Evolutionary conservation across 2,888 invertebrate genomes (phyloP), one percentile per base, ranked within the genome.

Genomic region (Lochmaea crataegi): DNA sequence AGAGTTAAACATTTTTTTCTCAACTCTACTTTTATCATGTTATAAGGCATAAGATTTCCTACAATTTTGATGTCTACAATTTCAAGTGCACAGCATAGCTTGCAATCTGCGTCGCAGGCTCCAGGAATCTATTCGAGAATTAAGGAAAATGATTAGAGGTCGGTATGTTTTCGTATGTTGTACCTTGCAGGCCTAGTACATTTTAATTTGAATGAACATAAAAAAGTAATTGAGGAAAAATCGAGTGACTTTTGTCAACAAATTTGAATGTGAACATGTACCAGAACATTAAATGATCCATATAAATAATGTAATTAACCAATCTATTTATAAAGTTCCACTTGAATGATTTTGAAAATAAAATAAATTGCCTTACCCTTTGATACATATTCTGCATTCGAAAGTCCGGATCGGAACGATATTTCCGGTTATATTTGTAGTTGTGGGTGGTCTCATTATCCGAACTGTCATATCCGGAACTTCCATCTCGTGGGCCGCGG

Each of bases 391-490:
- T 89, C 83, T 91, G 91, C 89, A 90, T 89, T 79, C 94, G 89
- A 86, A 96, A 96, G 85, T 96, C 96, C 1, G 95, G 95, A 86
- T 96, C 96, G 78, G 95, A 96, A 77, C 95, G 90, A 76, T 95
- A 94, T 82, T 94, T 94, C 82, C 94, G 89, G 85, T 90, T 90
- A 79, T 91, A 88, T 83, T 91, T 91, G 84, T 91, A 91, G 80
- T 90, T 90, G 77, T 90, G 89, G 7, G 91, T 89, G 2, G 92
- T 92, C 84, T 93, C 93, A 86, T 93, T 93, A 86, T 96, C 96
- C 75, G 96, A 96, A 82, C 96, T 96, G 84, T 96, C 96, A 86
- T 96, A 96, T 12, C 96, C 96, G 76, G 96, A 96, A n/a, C 95
- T 95, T 0, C 95, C 96, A 83, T 96, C 96, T 65, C 94, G 90